Base-by-base conservation (phyloP, 2,888 invertebrate species). In the Agrochola lota region DNA sequence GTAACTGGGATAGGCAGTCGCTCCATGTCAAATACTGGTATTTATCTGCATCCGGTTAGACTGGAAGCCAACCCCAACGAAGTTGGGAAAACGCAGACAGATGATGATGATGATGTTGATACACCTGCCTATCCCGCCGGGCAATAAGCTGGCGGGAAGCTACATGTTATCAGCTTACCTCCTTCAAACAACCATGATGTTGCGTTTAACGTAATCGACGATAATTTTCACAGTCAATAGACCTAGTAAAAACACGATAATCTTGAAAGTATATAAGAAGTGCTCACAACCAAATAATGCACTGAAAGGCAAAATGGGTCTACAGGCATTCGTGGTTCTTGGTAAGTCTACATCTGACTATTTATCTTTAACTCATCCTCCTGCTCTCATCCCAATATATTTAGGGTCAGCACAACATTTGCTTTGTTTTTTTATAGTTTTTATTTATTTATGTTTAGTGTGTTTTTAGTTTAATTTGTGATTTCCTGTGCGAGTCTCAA, bases 271-370 rank as follows among this genome's bases (percentile, higher is more conserved):
- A 88, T 88, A 87, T 67, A 88, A 87, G 63, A 11, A 4, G 1
- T 20, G 15, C 0, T 4, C 2, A 0, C 0, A 5, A 8, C 12
- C 15, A 6, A 23, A 1, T 6, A 9, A 23, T 46, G 57, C 46
- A 88, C 83, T 84, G 81, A 80, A 80, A 78, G 82, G 63, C 82
- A 81, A 46, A 17, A 89, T 90, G 90, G 89, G 87, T 77, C 68
- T 87, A n/a, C 83, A 90, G 83, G 87, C 86, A 76, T n/a, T 91
- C 11, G 15, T 91, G 63, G 72, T 91, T 64, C 82, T 92, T 76
- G 91, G 91, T 92, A 77, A 91, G 90, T 85, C 9, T 0, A n/a
- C 17, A 12, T n/a, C n/a, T 46, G n/a, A 15, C 23, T 23, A 17
- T 4, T 30, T 52, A 23, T 23, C 20, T 11, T 11, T 43, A 43